phyloP scores from a whole-genome alignment of 37 sponge, comb jelly and placozoan species.

The Beroe forskalii region DNA sequence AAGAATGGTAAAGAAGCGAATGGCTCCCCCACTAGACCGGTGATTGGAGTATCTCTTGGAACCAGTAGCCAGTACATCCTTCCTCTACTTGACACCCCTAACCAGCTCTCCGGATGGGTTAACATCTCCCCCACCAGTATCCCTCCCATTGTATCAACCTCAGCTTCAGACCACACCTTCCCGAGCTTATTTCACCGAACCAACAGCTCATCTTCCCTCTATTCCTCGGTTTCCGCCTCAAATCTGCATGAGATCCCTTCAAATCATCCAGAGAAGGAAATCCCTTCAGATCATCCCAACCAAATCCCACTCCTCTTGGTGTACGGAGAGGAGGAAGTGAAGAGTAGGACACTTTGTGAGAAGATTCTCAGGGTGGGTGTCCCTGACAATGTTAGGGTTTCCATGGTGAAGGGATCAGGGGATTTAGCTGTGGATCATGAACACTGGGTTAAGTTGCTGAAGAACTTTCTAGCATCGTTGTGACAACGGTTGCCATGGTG shows the following conservation, averaged over 20 bases:
- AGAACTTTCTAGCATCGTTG: neutral
- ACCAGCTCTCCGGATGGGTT: neutral
- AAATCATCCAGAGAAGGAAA: too few species aligned
- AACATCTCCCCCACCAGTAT: neutral
- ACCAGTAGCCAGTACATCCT: slow-evolving; percentile 6
- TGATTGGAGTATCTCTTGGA: neutral
- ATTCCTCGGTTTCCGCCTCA: too few species aligned
- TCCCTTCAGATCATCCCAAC: too few species aligned
- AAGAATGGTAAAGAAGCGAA: too few species aligned
- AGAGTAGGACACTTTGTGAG: neutral
- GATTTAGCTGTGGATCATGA: neutral
- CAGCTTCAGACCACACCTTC: too few species aligned
- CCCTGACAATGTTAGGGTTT: neutral
- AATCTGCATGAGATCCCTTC: too few species aligned
- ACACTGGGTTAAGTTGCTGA: neutral
- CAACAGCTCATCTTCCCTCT: neutral
- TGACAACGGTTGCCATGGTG: neutral
- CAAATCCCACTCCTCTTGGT: neutral
- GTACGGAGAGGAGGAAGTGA: slow-evolving; percentile 13
- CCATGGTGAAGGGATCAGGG: neutral
- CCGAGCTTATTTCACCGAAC: too few species aligned
- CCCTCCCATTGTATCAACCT: neutral
- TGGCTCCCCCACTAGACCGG: neutral
- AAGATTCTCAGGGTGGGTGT: slow-evolving; percentile 11
- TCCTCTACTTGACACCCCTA: neutral